These are phyloP conservation scores for Lasioglossum pauxillum DNA, from an alignment of 2,888 invertebrate species.

Conservation along the genomic window DNA sequence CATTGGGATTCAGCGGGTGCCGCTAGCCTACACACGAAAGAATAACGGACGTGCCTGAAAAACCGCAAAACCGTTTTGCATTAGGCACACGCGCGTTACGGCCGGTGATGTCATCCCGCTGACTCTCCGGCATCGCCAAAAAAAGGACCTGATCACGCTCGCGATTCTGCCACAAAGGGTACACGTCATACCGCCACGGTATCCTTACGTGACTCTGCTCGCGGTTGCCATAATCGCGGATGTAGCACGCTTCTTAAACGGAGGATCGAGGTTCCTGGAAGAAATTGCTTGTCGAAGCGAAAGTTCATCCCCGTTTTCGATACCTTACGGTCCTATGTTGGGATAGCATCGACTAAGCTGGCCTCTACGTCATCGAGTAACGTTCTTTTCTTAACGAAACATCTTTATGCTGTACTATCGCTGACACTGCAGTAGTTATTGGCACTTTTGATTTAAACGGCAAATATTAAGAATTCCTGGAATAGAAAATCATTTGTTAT, in stretches of 20 bases:
- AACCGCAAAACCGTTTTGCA: slow-evolving; percentile 78
- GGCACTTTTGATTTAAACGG: no score
- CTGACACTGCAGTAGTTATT: no score
- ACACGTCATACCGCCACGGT: background rate
- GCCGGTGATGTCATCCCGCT: slow-evolving; percentile 73
- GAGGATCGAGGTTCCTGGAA: background rate
- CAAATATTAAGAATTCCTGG: no score
- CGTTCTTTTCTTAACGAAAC: no score
- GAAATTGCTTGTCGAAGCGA: background rate
- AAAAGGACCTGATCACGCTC: slow-evolving; percentile 40
- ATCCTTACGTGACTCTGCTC: background rate
- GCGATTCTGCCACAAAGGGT: background rate
- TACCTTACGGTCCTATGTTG: background rate
- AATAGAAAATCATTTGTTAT: no score
- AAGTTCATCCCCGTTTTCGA: background rate
- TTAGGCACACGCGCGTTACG: slow-evolving; percentile 70
- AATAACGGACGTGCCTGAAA: slow-evolving; percentile 68
- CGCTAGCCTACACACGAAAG: slow-evolving; percentile 41
- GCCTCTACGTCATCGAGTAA: no score
- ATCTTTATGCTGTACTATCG: no score
- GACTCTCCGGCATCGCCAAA: slow-evolving; percentile 50
- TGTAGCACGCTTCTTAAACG: background rate
- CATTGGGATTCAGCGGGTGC: slow-evolving; percentile 53
- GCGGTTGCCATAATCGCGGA: background rate
- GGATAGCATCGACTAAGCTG: no score